Conservation (phyloP, 2,113 vertebrate species). For the Helogale parvula region DNA sequence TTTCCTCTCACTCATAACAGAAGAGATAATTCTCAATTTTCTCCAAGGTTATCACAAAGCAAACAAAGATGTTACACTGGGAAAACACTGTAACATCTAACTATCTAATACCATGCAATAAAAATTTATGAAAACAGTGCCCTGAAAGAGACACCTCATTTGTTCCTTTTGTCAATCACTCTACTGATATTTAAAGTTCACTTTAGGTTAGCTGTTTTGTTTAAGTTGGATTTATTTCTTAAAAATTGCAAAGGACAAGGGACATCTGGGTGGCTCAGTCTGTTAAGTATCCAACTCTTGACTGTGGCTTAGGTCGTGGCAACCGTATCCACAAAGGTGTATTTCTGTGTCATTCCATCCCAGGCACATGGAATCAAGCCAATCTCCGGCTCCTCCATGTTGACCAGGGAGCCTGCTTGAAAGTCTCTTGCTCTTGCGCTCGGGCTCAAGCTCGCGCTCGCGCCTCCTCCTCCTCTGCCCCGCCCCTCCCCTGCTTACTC, state of each 20-base stretch:
- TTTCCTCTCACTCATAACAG: not conserved
- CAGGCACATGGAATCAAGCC: no score
- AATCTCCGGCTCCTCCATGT: no score
- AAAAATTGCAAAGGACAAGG: conserved; percentile 1
- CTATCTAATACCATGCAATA: not conserved
- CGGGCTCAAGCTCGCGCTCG: no score
- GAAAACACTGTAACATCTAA: not conserved
- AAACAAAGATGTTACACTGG: not conserved
- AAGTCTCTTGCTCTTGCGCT: no score
- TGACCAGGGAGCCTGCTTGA: no score
- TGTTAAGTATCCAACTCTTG: no score
- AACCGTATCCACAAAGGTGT: no score
- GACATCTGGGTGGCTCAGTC: no score
- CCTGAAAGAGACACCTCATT: not conserved
- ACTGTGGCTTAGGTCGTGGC: no score
- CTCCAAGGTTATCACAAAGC: not conserved
- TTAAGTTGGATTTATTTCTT: not conserved
- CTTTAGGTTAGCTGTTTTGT: conserved; percentile 3
- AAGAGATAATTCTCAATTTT: not conserved
- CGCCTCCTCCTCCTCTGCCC: no score
- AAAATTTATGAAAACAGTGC: not conserved
- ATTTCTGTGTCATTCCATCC: no score
- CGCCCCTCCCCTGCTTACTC: no score
- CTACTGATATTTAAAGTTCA: conserved; percentile 9
- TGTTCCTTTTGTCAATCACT: not conserved